Conservation (phyloP, 2,113 vertebrate genomes). For the Myiopsitta monachus region DNA sequence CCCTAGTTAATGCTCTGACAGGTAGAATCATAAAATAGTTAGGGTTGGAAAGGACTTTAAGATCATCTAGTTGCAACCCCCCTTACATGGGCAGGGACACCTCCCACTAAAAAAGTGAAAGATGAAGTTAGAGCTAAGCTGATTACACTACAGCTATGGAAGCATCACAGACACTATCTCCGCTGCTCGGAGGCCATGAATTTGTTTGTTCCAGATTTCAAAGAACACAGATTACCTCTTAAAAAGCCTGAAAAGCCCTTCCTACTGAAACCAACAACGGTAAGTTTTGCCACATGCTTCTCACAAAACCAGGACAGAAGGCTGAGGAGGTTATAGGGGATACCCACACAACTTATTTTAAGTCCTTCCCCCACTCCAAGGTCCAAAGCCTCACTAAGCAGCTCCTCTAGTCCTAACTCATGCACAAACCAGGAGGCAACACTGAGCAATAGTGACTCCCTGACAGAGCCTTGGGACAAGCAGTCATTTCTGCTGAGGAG, state of each 20-base stretch:
- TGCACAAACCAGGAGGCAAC: neutral
- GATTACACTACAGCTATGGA: neutral
- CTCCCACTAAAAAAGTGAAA: neutral
- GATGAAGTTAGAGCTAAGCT: neutral
- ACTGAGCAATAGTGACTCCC: neutral
- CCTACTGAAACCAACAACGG: neutral
- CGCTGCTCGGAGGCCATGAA: neutral
- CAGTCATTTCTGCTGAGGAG: rapidly evolving
- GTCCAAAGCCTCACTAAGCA: neutral
- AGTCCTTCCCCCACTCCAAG: neutral
- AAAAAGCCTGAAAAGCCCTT: neutral
- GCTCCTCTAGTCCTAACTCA: neutral
- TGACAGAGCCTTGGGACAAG: neutral
- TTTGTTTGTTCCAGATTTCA: neutral
- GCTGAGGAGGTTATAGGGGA: neutral
- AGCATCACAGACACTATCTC: neutral
- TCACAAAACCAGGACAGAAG: neutral
- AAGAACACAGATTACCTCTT: neutral
- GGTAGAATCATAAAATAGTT: neutral
- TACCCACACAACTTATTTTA: neutral
- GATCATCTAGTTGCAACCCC: too few species aligned
- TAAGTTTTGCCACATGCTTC: neutral
- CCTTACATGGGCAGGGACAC: too few species aligned
- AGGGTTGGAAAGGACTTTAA: too few species aligned
- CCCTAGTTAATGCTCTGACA: neutral